phyloP scores from a whole-genome alignment of 2,797 vertebrate genomes.

The Nasua narica region DNA sequence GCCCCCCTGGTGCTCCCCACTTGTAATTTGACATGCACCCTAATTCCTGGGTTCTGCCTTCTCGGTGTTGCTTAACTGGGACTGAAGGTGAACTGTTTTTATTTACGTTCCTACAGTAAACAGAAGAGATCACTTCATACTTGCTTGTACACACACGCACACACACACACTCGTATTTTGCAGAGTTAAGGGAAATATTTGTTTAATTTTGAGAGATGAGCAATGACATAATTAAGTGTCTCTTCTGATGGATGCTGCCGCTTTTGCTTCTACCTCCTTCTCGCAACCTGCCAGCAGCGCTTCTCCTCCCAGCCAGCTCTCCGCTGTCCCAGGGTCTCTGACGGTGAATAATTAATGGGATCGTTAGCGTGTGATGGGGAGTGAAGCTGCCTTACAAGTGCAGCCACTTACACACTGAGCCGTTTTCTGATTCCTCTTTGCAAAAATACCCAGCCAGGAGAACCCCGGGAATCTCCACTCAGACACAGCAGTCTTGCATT shows the following conservation, averaged over 20 bases:
- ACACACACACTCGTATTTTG: background rate
- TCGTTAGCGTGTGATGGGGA: constrained; percentile 61
- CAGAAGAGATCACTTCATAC: background rate
- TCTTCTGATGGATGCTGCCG: background rate
- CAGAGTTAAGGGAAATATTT: background rate
- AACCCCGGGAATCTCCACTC: background rate
- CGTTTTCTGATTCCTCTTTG: background rate
- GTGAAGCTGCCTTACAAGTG: constrained; percentile 63
- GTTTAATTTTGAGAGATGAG: constrained; percentile 1
- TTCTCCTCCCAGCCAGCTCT: constrained; percentile 81
- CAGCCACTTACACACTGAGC: background rate
- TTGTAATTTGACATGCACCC: background rate
- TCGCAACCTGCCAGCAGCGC: constrained; percentile 57
- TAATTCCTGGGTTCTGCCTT: background rate
- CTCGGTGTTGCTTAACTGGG: rapidly evolving
- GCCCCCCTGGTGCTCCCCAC: too few relatives aligned
- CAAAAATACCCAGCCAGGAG: background rate
- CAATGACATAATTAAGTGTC: background rate
- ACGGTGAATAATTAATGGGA: constrained; percentile 87
- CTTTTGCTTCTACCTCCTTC: background rate
- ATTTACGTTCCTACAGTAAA: background rate
- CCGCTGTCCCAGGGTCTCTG: constrained; percentile 78
- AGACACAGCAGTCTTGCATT: rapidly evolving
- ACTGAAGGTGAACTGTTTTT: background rate
- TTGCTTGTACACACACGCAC: background rate